A percentile compares a stretch with the other conserved stretches of the same genome.
phyloP scores from a whole-genome alignment of 2,113 vertebrate species.

The Tragelaphus imberbis region DNA sequence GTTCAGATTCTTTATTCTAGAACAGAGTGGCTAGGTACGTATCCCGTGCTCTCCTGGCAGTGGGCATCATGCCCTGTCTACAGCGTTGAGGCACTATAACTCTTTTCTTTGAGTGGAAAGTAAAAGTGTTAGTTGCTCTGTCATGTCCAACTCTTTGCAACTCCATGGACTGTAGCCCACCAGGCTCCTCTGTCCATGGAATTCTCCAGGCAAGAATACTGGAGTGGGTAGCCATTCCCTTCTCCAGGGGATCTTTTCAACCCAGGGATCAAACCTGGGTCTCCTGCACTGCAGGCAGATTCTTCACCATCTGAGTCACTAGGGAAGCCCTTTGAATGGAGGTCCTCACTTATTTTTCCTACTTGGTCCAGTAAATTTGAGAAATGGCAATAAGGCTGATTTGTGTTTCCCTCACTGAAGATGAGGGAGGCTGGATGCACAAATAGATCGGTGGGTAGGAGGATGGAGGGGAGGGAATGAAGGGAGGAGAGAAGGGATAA shows the following conservation, averaged over 20 bases:
- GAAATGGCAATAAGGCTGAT: background rate
- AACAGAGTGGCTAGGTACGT: background rate
- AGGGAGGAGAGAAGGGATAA: background rate
- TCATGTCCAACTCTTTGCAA: background rate
- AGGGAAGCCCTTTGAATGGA: background rate
- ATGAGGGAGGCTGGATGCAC: background rate
- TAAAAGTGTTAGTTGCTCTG: background rate
- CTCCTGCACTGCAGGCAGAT: background rate
- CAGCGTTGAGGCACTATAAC: background rate
- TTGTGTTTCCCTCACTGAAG: background rate
- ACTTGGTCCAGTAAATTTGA: background rate
- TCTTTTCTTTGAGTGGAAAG: background rate
- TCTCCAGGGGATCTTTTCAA: background rate
- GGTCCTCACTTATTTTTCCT: background rate
- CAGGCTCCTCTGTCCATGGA: background rate
- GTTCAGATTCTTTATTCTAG: background rate
- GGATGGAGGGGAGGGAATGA: background rate
- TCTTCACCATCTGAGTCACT: background rate
- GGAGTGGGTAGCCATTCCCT: background rate
- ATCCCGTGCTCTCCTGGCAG: rapidly evolving
- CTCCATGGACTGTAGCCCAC: background rate
- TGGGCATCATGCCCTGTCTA: background rate
- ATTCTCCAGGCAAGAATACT: background rate
- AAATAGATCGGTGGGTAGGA: background rate
- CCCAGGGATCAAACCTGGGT: background rate